Conservation (phyloP, 2,888 invertebrate genomes). For the Octodonta nipae region DNA sequence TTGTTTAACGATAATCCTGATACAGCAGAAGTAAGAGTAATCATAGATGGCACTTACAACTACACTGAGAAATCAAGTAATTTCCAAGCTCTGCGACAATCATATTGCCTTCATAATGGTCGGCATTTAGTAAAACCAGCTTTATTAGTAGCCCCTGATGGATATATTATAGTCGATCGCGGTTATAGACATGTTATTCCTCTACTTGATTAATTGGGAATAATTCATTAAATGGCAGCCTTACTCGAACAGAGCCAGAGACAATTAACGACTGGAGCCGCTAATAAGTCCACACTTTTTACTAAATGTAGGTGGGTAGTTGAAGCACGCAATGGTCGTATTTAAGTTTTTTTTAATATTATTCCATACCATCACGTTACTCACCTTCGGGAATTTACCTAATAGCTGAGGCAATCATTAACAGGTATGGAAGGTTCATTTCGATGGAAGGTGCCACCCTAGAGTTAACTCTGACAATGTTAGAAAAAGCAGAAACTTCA, state of each 20-base stretch:
- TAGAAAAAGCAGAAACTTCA: too few relatives aligned
- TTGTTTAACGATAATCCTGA: not conserved
- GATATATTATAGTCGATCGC: constrained; percentile 7
- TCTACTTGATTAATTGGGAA: not conserved
- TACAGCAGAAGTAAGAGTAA: not conserved
- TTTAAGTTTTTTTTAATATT: not conserved
- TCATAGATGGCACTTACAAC: constrained; percentile 3
- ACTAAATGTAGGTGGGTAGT: not conserved
- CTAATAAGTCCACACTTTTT: not conserved
- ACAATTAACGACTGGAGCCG: not conserved
- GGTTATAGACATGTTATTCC: constrained; percentile 1
- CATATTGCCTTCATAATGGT: constrained; percentile 6
- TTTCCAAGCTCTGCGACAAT: constrained; percentile 1
- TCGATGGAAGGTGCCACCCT: not conserved
- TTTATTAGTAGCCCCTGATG: constrained; percentile 7
- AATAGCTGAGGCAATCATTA: not conserved
- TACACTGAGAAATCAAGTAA: constrained; percentile 1
- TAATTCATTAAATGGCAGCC: constrained; percentile 2
- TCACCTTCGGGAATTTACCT: not conserved
- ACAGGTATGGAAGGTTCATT: not conserved
- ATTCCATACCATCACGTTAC: not conserved
- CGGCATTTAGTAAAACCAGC: constrained; percentile 6
- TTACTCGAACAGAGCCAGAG: not conserved
- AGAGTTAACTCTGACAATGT: too few relatives aligned
- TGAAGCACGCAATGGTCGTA: not conserved